phyloP scores from a whole-genome alignment of 2,888 invertebrate species.

The Ornithoptera alexandrae region DNA sequence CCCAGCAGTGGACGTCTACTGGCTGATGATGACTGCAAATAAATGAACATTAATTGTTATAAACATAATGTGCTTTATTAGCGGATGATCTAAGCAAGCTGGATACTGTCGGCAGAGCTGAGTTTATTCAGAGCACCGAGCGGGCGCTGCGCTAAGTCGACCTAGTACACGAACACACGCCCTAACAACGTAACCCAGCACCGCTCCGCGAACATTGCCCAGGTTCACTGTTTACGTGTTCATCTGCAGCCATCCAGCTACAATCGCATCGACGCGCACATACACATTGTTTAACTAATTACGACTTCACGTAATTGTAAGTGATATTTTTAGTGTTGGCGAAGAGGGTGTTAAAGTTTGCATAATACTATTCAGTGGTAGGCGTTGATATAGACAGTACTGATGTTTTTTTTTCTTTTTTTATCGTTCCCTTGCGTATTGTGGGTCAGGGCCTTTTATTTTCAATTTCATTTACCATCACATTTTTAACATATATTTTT shows the following conservation, averaged over 20 bases:
- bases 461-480: too few relatives aligned
- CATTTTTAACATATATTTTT: too few relatives aligned
- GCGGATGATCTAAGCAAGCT: background rate
- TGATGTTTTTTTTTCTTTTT: too few relatives aligned
- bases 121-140: conserved; percentile 15
- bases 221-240: background rate
- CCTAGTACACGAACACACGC: conserved; percentile 36
- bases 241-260: conserved; percentile 3
- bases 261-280: background rate
- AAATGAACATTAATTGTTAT: too few relatives aligned
- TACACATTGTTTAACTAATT: background rate
- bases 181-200: background rate
- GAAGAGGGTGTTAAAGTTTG: too few relatives aligned
- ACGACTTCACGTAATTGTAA: background rate
- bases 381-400: too few relatives aligned
- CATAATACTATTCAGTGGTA: too few relatives aligned
- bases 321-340: background rate
- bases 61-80: too few relatives aligned
- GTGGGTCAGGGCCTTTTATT: too few relatives aligned
- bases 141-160: conserved; percentile 19
- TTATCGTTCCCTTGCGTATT: too few relatives aligned
- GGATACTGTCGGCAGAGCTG: conserved; percentile 2
- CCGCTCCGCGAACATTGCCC: background rate
- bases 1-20: too few relatives aligned
- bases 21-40: too few relatives aligned